Base-by-base conservation (phyloP, 2,113 vertebrate species). In the Butorides virescens region DNA sequence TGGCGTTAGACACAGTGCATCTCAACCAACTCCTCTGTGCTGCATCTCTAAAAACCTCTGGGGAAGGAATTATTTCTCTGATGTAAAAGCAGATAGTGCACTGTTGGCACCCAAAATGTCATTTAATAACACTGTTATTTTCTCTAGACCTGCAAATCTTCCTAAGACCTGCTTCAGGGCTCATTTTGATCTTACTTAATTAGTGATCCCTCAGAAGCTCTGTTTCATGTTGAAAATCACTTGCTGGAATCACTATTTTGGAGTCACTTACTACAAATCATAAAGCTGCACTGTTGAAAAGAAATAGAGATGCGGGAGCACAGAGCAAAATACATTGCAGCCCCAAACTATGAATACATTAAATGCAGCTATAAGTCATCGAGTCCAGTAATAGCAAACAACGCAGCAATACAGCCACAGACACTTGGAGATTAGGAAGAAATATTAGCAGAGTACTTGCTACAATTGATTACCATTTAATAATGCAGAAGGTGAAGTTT, bases 111-210 rank as follows among this genome's bases (percentile, higher is more conserved):
- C 84, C 39, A 36, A 85, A 94, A 39, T 44, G 78, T 16, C 65
- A 14, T 52, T 85, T 86, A 91, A 74, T 68, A 95, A 79, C 88
- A 39, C 55, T 47, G 25, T 9, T 56, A 17, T 44, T 34, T 84
- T 86, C 90, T 52, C 36, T 9, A 92, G 75, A 90, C 92, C 87
- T 92, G 90, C 66, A 91, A 36, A 91, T 37, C 78, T 61, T 90
- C 67, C 49, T 59, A 18, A 93, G 56, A 56, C 55, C 79, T 46
- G 83, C 91, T 87, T 22, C 88, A 19, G 94, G 95, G 92, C 80
- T 92, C 76, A 26, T 93, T 96, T 84, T 88, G 72, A 91, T 94
- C 67, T 88, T 70, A 61, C 67, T 94, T 94, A 93, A 95, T 95
- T 92, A 95, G 75, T 1, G 19, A 88, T 84, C 68, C 76, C 62